These are phyloP conservation scores for Anneissia japonica DNA, from an alignment of 35 echinoderm and acorn worm species.

Conservation along the genomic window DNA sequence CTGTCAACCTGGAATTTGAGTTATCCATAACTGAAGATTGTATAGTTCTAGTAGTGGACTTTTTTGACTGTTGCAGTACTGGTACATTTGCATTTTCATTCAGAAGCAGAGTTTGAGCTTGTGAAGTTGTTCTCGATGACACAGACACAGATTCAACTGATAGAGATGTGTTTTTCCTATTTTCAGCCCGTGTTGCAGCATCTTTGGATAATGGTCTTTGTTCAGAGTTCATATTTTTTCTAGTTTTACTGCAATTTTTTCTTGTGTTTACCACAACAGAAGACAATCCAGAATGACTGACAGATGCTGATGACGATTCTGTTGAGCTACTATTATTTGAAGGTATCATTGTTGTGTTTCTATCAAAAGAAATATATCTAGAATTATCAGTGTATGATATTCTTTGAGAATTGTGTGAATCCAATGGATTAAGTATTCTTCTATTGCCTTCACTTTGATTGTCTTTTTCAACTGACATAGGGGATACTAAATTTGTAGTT, in stretches of 20 bases:
- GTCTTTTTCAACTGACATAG: too few species aligned
- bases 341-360: too few species aligned
- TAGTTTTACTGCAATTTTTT: not conserved
- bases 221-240: not conserved
- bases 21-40: not conserved
- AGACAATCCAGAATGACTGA: not conserved
- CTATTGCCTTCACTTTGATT: too few species aligned
- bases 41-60: too few species aligned
- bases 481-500: too few species aligned
- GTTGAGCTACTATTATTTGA: too few species aligned
- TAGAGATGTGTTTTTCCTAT: not conserved
- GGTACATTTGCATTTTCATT: too few species aligned
- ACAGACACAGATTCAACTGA: not conserved
- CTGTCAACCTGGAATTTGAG: not conserved
- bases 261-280: not conserved
- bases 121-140: not conserved
- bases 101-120: not conserved
- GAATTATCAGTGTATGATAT: too few species aligned
- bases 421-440: too few species aligned
- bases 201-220: not conserved
- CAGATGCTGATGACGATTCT: not conserved
- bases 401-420: too few species aligned
- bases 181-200: not conserved
- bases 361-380: too few species aligned
- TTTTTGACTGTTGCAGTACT: too few species aligned